Base-by-base conservation (phyloP, 2,113 vertebrate genomes). In the Pelodiscus sinensis region DNA sequence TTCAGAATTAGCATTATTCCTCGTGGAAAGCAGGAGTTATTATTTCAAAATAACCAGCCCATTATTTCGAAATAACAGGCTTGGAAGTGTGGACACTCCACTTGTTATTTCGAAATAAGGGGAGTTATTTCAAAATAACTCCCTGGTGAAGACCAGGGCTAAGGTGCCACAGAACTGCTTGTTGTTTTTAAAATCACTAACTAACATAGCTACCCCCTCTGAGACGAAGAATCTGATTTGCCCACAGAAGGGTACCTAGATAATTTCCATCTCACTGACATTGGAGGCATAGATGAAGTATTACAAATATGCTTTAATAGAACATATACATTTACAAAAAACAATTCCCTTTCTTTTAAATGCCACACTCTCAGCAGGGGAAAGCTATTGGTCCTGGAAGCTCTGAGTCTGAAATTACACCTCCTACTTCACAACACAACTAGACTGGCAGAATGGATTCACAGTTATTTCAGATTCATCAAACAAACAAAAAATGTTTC, bases 401-500 rank as follows among this genome's bases (percentile, higher is more conserved):
- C n/a, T 92, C 85, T 83, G 44, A 90, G 84, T 84, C 54, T 88
- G 89, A 58, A 86, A 68, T 77, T 77, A 77, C 73, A 50, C 6
- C 44, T 77, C 22, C 65, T 31, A 92, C 79, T 62, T 35, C 88
- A 29, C 22, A 52, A 68, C 13, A 85, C 78, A 86, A 80, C 81
- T 24, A 92, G 89, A 86, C 81, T 54, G 77, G 0, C 60, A 0
- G 24, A 77, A 77, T 44, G 24, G 44, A 38, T 77, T 77, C 24
- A 77, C 73, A 77, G 38, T 24, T 50, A 85, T 82, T 52, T 65
- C 80, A 27, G 87, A 56, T 68, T 6, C 29, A 77, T 81, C n/a
- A 62, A 90, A 88, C 75, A 84, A 89, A 80, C 73, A 78, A 87
- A 89, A 90, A 75, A 8, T 7, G n/a, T 19, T 51, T 27, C 85